phyloP scores from a whole-genome alignment of 23 tunicate genomes.

The Halocynthia roretzi region DNA sequence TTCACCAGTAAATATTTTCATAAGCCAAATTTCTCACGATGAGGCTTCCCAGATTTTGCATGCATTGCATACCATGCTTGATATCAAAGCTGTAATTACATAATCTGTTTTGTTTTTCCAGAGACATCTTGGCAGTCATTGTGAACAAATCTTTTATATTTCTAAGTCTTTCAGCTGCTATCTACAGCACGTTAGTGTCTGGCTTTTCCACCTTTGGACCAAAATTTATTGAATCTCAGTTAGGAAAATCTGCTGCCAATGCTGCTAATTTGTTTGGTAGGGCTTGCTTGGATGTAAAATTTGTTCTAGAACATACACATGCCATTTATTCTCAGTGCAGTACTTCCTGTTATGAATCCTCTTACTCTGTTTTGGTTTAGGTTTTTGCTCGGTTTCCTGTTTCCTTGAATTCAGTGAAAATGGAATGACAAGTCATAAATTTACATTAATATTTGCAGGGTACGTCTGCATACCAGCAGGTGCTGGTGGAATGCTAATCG shows the following conservation, averaged over 20 bases:
- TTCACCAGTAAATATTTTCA: no score
- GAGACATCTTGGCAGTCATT: conserved; percentile 38
- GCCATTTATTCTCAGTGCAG: background rate
- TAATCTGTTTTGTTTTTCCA: conserved; percentile 4
- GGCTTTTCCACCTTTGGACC: conserved; percentile 89
- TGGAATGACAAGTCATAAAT: background rate
- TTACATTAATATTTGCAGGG: conserved; percentile 15
- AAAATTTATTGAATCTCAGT: conserved; percentile 75
- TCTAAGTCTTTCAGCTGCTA: conserved; percentile 63
- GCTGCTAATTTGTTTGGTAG: conserved; percentile 91
- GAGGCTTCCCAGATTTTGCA: no score
- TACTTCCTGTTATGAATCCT: no score
- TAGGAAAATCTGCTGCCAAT: conserved; percentile 71
- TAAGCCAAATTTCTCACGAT: no score
- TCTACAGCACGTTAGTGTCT: conserved; percentile 53
- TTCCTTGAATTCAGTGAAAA: no score
- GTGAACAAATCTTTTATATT: conserved; percentile 59
- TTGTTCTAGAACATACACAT: background rate
- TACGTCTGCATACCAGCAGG: conserved; percentile 76
- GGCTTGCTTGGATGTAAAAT: background rate
- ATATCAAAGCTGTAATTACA: no score
- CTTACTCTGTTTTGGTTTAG: no score
- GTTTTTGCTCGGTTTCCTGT: no score
- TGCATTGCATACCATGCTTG: no score
- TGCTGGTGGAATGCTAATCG: conserved; percentile 66